A percentile compares a stretch with the other conserved stretches of the same genome.
Conservation (phyloP, 2,113 vertebrate genomes). For the Eubucco bourcierii region DNA sequence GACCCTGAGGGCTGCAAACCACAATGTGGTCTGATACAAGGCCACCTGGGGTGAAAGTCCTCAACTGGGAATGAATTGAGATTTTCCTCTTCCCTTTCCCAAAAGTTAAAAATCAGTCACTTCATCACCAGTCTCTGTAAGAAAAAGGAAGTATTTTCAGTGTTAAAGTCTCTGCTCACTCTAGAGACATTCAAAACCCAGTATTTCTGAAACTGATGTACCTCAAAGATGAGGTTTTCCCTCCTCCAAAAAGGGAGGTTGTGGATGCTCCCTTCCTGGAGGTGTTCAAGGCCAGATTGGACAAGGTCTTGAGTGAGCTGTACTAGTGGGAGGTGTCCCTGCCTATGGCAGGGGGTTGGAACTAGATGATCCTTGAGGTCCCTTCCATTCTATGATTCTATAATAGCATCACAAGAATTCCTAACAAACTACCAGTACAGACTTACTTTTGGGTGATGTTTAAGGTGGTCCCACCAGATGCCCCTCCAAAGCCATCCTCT, state of each 20-base stretch:
- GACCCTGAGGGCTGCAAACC: not conserved
- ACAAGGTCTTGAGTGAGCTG: too few species aligned
- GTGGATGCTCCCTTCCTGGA: too few species aligned
- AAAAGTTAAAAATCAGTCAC: not conserved
- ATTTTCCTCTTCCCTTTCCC: not conserved
- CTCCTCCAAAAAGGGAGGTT: too few species aligned
- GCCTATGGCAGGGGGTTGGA: too few species aligned
- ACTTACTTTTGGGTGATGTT: not conserved
- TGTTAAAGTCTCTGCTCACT: not conserved
- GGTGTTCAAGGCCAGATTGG: too few species aligned
- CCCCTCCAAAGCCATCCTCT: not conserved
- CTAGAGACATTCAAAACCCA: not conserved
- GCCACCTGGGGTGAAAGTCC: not conserved
- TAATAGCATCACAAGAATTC: not conserved
- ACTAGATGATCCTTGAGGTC: too few species aligned
- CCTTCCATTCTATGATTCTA: too few species aligned
- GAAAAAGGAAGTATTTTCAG: not conserved
- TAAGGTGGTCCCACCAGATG: not conserved
- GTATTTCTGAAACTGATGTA: not conserved
- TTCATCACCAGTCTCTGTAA: not conserved
- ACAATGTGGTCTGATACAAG: not conserved
- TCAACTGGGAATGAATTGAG: not conserved
- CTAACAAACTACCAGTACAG: not conserved
- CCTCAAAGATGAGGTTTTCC: not conserved
- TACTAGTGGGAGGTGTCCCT: too few species aligned